Evolutionary conservation across 2,113 vertebrate genomes (phyloP).

Genomic region (Polyodon spathula): DNA sequence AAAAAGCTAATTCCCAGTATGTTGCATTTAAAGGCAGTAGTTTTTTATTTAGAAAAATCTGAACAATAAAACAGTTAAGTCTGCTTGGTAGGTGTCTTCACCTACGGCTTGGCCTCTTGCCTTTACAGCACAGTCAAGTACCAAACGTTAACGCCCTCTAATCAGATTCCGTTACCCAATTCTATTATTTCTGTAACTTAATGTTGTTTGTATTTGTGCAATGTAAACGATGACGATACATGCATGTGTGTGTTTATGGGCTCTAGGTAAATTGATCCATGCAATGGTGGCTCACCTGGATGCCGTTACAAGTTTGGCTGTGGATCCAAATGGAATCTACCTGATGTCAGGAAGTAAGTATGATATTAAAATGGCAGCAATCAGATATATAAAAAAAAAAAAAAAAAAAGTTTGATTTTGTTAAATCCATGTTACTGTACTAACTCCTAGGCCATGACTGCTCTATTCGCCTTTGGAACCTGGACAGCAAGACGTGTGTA

Average conservation of each 20-base stretch:
- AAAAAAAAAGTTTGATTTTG: too few relatives aligned
- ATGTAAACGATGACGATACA: slow-evolving; percentile 3
- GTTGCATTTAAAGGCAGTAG: too few relatives aligned
- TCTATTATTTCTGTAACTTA: not conserved
- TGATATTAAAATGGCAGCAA: not conserved
- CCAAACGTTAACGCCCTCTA: too few relatives aligned
- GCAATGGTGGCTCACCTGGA: slow-evolving; percentile 98
- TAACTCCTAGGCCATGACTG: slow-evolving; percentile 83
- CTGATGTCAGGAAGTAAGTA: slow-evolving; percentile 98
- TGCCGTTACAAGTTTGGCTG: slow-evolving; percentile 93
- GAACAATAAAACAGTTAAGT: too few relatives aligned
- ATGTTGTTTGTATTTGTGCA: not conserved
- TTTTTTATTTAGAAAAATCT: too few relatives aligned
- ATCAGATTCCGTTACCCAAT: too few relatives aligned
- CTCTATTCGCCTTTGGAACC: slow-evolving; percentile 96
- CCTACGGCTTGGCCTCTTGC: too few relatives aligned
- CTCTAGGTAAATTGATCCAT: slow-evolving; percentile 83
- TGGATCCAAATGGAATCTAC: slow-evolving; percentile 98
- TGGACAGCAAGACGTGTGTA: slow-evolving; percentile 97
- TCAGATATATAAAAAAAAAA: too few relatives aligned
- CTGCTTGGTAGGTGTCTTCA: too few relatives aligned
- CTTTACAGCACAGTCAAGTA: too few relatives aligned
- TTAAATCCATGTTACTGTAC: not conserved
- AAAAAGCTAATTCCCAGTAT: too few relatives aligned
- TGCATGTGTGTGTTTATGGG: slow-evolving; percentile 31